phyloP scores from a whole-genome alignment of 2,888 invertebrate genomes.

The Epinotia brunnichana region DNA sequence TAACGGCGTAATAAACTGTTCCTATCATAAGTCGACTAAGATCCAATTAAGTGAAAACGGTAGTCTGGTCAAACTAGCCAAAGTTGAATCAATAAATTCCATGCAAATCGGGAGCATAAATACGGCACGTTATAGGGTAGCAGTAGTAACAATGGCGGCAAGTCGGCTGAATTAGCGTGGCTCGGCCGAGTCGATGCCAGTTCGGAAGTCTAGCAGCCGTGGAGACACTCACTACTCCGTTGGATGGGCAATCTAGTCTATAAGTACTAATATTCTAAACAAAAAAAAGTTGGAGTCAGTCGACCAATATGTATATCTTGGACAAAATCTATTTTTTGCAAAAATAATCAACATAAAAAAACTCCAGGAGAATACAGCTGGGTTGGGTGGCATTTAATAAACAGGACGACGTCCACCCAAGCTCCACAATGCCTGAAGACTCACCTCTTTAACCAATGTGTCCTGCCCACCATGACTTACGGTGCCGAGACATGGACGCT shows the following conservation, averaged over 20 bases:
- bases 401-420: no score
- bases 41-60: neutral
- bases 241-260: neutral
- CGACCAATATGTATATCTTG: no score
- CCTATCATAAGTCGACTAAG: neutral
- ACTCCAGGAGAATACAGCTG: no score
- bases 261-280: no score
- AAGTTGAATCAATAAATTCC: constrained; percentile 14
- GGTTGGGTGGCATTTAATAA: no score
- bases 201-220: constrained; percentile 15
- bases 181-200: constrained; percentile 19
- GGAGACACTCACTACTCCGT: neutral
- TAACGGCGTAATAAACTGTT: neutral
- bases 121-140: constrained; percentile 13
- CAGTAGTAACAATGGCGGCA: neutral
- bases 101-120: constrained; percentile 15
- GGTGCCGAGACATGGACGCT: no score
- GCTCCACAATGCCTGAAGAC: no score
- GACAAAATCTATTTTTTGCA: no score
- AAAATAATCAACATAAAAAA: no score
- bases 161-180: constrained; percentile 6
- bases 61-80: neutral
- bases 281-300: no score
- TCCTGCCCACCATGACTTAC: no score
- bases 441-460: no score